Evolutionary conservation across 2,113 vertebrate genomes (phyloP).

Genomic region (Balaenoptera acutorostrata): DNA sequence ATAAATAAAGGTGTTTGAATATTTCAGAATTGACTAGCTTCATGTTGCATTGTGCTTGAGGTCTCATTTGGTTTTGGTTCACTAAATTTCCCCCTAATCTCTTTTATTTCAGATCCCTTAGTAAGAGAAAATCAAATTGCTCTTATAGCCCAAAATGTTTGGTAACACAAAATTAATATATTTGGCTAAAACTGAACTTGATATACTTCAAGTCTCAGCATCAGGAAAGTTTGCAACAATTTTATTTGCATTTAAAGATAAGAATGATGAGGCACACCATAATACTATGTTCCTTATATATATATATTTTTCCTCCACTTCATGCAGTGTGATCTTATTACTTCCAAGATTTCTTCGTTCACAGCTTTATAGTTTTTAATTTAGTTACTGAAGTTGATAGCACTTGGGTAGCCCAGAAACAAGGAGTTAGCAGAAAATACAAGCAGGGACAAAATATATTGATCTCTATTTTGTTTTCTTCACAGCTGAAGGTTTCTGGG

Average conservation of each 20-base stretch:
- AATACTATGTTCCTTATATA: too few relatives aligned
- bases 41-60: too few relatives aligned
- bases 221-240: neutral
- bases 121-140: neutral
- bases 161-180: neutral
- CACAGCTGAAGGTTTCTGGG: constrained; percentile 8
- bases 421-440: neutral
- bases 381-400: neutral
- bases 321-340: neutral
- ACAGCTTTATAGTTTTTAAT: constrained; percentile 42
- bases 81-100: neutral
- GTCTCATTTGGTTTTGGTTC: neutral
- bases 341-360: neutral
- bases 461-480: constrained; percentile 33
- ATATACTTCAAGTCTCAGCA: neutral
- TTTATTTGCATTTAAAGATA: neutral
- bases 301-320: neutral
- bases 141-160: neutral
- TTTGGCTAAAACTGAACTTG: neutral
- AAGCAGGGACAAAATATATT: constrained; percentile 15
- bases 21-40: neutral
- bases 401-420: neutral
- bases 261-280: neutral
- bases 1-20: neutral
- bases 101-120: neutral